These are phyloP conservation scores for Stenoptilia bipunctidactyla DNA, from an alignment of 2,888 invertebrate genomes.

Conservation along the genomic window DNA sequence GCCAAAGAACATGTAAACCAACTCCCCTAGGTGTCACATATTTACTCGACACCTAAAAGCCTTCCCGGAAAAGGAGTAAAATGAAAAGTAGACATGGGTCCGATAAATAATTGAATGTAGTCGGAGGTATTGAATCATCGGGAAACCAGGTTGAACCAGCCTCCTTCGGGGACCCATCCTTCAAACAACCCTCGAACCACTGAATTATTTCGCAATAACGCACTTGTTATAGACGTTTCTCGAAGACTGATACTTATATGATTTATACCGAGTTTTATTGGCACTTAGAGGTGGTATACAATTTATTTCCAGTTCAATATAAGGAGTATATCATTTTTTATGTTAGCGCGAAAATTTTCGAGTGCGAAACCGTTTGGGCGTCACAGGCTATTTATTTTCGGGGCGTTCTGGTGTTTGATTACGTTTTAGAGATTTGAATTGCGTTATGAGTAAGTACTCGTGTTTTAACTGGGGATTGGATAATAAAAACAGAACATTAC, in stretches of 20 bases:
- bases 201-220: conserved; percentile 71
- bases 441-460: conserved; percentile 37
- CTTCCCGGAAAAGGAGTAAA: conserved; percentile 57
- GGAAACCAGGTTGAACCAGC: conserved; percentile 18
- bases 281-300: conserved; percentile 70
- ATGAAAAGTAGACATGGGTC: conserved; percentile 70
- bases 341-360: conserved; percentile 41
- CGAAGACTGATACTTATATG: conserved; percentile 69
- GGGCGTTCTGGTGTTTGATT: conserved; percentile 24
- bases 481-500: no score
- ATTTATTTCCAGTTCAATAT: conserved; percentile 69
- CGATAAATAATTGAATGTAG: conserved; percentile 70
- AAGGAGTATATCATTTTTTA: conserved; percentile 67
- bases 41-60: conserved; percentile 52
- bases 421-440: conserved; percentile 17
- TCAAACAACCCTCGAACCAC: conserved; percentile 59
- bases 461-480: conserved; percentile 7
- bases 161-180: conserved; percentile 62
- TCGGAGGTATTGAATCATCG: no score
- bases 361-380: conserved; percentile 43
- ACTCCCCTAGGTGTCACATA: conserved; percentile 54
- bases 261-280: conserved; percentile 71
- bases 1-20: no score
- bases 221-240: conserved; percentile 70
- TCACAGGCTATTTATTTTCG: conserved; percentile 43